Conservation (phyloP, 2,888 invertebrate genomes). For the Eristalinus aeneus region DNA sequence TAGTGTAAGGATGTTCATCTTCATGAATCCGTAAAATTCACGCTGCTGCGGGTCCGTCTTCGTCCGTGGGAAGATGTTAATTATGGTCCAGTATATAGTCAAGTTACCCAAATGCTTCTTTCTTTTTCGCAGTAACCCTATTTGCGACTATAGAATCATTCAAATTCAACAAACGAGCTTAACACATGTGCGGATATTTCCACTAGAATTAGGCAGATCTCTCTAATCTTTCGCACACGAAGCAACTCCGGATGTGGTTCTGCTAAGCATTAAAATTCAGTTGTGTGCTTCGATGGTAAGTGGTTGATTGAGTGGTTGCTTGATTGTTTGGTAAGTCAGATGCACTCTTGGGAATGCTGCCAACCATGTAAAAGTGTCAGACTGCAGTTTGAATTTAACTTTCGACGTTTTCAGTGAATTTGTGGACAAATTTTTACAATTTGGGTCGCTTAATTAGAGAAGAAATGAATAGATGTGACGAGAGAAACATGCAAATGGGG, state of each 20-base stretch:
- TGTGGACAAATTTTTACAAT: not conserved
- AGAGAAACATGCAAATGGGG: too few relatives aligned
- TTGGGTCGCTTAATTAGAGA: not conserved
- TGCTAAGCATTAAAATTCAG: not conserved
- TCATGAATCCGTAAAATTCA: not conserved
- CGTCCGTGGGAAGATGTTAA: not conserved
- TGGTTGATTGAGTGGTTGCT: too few relatives aligned
- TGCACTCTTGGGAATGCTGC: not conserved
- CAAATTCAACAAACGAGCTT: not conserved
- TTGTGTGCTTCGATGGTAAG: not conserved
- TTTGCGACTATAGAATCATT: not conserved
- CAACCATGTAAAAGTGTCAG: not conserved
- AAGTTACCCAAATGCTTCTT: not conserved
- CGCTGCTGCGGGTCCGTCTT: not conserved
- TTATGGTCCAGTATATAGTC: not conserved
- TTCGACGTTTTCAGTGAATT: not conserved
- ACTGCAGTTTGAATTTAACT: not conserved
- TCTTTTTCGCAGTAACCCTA: not conserved
- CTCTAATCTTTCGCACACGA: not conserved
- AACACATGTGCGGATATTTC: not conserved
- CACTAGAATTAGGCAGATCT: not conserved
- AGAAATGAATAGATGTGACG: not conserved
- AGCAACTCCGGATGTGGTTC: not conserved
- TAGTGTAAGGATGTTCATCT: not conserved
- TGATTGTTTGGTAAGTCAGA: not conserved